phyloP scores from a whole-genome alignment of 2,797 vertebrate species.

The Siniperca undulata region DNA sequence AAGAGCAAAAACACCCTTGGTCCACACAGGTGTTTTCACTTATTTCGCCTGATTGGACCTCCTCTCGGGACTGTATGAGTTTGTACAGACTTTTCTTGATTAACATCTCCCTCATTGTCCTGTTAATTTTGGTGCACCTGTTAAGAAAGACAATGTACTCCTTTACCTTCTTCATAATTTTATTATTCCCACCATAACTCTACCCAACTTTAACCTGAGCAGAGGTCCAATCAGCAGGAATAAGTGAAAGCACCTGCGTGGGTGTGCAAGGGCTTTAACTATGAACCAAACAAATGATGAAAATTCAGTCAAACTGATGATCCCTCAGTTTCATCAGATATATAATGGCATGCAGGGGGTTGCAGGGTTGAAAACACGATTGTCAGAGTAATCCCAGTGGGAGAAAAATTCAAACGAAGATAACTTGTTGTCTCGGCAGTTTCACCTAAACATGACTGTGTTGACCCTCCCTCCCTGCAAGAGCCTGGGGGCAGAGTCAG shows the following conservation, averaged over 20 bases:
- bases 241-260: not conserved
- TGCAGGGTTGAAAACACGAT: not conserved
- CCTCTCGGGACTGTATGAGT: not conserved
- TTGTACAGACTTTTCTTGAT: not conserved
- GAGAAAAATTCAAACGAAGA: not conserved
- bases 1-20: not conserved
- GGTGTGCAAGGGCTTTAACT: not conserved
- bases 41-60: not conserved
- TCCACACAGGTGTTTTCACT: not conserved
- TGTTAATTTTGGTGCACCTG: not conserved
- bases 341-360: not conserved
- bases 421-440: not conserved
- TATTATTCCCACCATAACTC: not conserved
- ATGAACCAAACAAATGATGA: not conserved
- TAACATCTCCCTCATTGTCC: not conserved
- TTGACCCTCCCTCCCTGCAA: not conserved
- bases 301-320: not conserved
- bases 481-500: not conserved
- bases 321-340: not conserved
- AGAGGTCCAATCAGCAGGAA: not conserved
- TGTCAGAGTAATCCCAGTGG: not conserved
- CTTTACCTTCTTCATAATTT: not conserved
- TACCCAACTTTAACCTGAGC: not conserved
- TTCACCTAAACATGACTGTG: not conserved
- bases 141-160: not conserved